Evolutionary conservation across 2,113 vertebrate genomes (phyloP), one percentile per base, ranked within the genome.

Genomic region (Tupaia tana): DNA sequence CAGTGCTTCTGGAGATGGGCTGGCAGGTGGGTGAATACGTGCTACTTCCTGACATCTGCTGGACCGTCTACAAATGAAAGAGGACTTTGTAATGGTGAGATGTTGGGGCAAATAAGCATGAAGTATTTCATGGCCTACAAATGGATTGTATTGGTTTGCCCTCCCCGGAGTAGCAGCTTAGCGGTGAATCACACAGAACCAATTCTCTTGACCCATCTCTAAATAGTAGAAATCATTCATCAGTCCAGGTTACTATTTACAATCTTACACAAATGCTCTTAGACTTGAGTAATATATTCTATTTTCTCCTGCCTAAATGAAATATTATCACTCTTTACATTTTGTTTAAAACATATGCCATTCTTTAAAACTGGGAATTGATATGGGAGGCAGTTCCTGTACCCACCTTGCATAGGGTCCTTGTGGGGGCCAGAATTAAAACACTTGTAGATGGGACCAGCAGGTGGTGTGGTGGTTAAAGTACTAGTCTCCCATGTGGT

Each of bases 71-170:
- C 61, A 78, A 90, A 92, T 34, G 58, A 71, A 52, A 54, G 34
- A 70, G 56, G n/a, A 70, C 5, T 63, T 77, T 52, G 14, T 64
- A 11, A 43, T 63, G 63, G 79, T 66, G 87, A 82, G 91, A 61
- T 14, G 93, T 80, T 20, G 56, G 67, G 52, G n/a, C 71, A 84
- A 84, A 71, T 10, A 31, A 90, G 61, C 86, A 79, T 31, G 89
- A 83, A 84, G 10, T 86, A 84, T 88, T 87, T 96, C 71, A 80
- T 9, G 86, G 67, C 69, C 81, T 63, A 22, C 93, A 96, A 75
- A 90, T 85, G 86, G 89, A 71, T 87, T 95, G 59, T 90, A 64
- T 61, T 77, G 82, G 78, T 34, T 95, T 81, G 59, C 14, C 3
- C n/a, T 61, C 95, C 66, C 89, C 91, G 52, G 67, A 90, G 73